Conservation (phyloP, 1,140 invertebrate species). For the Drosophila kurseongensis region DNA sequence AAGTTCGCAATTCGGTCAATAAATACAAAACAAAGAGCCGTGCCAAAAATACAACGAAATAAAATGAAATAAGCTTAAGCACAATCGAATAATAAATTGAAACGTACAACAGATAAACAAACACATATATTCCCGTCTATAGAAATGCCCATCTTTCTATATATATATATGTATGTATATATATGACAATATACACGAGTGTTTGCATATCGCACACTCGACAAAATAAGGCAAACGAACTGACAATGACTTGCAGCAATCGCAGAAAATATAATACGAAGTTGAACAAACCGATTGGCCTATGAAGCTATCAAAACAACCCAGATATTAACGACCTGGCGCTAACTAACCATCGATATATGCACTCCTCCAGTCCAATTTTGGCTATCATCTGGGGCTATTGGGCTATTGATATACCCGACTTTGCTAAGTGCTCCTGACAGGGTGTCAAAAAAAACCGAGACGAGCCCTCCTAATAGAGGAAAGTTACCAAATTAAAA, state of each 20-base stretch:
- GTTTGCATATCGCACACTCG: slow-evolving; percentile 25
- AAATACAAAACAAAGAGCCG: slow-evolving; percentile 52
- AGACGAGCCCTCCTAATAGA: slow-evolving; percentile 10
- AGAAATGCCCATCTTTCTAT: not conserved
- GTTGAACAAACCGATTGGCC: slow-evolving; percentile 14
- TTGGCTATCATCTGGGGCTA: not conserved
- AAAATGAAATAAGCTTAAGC: too few species aligned
- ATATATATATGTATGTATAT: slow-evolving; percentile 10
- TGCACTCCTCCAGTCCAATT: not conserved
- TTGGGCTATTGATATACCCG: slow-evolving; percentile 18
- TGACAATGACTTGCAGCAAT: slow-evolving; percentile 64
- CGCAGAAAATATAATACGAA: not conserved
- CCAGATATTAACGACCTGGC: slow-evolving; percentile 17
- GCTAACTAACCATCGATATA: slow-evolving; percentile 22
- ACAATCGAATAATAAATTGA: slow-evolving; percentile 50
- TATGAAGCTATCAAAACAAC: slow-evolving; percentile 58
- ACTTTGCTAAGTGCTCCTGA: slow-evolving; percentile 16
- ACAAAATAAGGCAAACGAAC: slow-evolving; percentile 60
- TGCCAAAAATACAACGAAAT: slow-evolving; percentile 53
- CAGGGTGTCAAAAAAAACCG: slow-evolving; percentile 7
- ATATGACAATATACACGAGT: slow-evolving; percentile 1
- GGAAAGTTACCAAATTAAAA: slow-evolving; percentile 21
- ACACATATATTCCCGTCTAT: slow-evolving; percentile 9
- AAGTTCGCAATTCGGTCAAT: slow-evolving; percentile 73
- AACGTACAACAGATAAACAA: slow-evolving; percentile 31